These are phyloP conservation scores for Ryuthela nishihirai DNA, from an alignment of 2,888 invertebrate genomes.

Conservation along the genomic window DNA sequence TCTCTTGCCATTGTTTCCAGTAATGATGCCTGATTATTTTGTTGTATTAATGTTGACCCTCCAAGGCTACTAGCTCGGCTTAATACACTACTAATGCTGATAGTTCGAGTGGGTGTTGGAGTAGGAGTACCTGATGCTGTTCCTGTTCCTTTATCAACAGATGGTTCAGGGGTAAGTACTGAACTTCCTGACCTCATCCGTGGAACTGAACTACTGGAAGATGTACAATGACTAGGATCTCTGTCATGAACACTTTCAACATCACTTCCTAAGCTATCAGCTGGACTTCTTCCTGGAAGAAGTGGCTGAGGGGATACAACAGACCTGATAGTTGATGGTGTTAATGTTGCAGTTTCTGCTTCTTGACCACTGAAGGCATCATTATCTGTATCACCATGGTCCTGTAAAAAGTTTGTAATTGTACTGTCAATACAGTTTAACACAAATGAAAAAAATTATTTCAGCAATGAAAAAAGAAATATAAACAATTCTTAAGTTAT, in stretches of 20 bases:
- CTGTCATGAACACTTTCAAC: slow-evolving; percentile 31
- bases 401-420: slow-evolving; percentile 2
- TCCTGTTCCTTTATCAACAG: slow-evolving; percentile 23
- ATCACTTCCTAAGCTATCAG: slow-evolving; percentile 36
- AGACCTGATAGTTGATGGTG: slow-evolving; percentile 38
- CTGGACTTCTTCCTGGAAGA: slow-evolving; percentile 33
- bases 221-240: slow-evolving; percentile 12
- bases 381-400: slow-evolving; percentile 25
- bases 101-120: slow-evolving; percentile 41
- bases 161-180: slow-evolving; percentile 26
- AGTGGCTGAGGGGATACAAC: slow-evolving; percentile 34
- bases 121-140: slow-evolving; percentile 34
- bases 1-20: slow-evolving; percentile 83
- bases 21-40: slow-evolving; percentile 76
- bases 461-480: not conserved
- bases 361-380: slow-evolving; percentile 37
- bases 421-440: not conserved
- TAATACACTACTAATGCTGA: slow-evolving; percentile 41
- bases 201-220: slow-evolving; percentile 10
- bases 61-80: slow-evolving; percentile 36
- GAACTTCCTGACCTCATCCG: slow-evolving; percentile 20
- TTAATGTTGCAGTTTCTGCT: slow-evolving; percentile 36
- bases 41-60: slow-evolving; percentile 42
- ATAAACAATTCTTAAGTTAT: not conserved
- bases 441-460: too few relatives aligned